Evolutionary conservation across 1,140 invertebrate species (phyloP), one percentile per base, ranked within the genome.

Genomic region (Heliconius nattereri): DNA sequence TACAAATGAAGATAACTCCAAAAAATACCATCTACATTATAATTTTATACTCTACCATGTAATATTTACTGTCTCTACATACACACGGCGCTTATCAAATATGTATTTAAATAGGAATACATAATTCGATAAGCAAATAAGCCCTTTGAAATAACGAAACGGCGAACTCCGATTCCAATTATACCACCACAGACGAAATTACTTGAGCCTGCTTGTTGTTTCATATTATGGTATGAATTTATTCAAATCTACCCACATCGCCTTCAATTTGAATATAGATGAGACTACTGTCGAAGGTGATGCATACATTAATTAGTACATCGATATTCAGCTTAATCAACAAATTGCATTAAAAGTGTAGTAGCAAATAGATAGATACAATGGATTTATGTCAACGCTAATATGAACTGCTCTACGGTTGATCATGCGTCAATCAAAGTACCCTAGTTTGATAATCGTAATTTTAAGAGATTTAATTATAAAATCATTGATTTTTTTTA

Each of bases 241-340:
- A 79, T 79, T 82, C 71, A 81, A 78, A 84, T 81, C 80, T 73
- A 49, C 78, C 71, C 74, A 78, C 52, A 78, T 81, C 85, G 78
- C 78, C 78, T 73, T 85, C 86, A 89, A 92, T 91, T 91, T 92
- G 89, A 92, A 92, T 92, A 87, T 86, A 87, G 87, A 89, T 89
- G 86, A 87, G 84, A 81, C 77, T 70, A 75, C 70, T 75, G 82
- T 81, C 60, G 75, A 84, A 78, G 78, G 75, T 73, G 80, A 80
- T 81, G 84, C 74, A 84, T 79, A 78, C 80, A 86, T 89, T 89
- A 89, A 90, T 89, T 88, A 87, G 83, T 78, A 76, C 57, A 49
- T 74, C 72, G 37, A 81, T 80, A 76, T 78, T 49, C 76, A 78
- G 77, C 71, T 71, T 81, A 71, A 77, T 71, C 16, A 49, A 75